Percentiles rank a stretch among this genome's conserved stretches.
phyloP scores from a whole-genome alignment of 2,888 invertebrate genomes.

The Physocephala rufipes region DNA sequence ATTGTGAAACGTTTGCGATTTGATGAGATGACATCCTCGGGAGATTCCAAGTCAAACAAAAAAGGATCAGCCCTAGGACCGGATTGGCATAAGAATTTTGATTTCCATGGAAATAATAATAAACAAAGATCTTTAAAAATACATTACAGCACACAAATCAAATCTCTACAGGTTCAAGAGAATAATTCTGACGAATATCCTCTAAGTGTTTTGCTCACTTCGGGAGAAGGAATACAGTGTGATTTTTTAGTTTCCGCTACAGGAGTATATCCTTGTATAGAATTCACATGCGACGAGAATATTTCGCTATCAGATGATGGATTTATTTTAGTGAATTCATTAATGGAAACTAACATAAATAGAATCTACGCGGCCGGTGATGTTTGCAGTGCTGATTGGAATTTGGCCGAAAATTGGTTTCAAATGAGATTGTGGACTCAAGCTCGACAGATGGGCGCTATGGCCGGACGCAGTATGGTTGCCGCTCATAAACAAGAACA shows the following conservation, averaged over 20 bases:
- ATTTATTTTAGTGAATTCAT: conserved; percentile 86
- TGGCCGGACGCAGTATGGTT: conserved; percentile 91
- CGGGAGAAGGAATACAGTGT: conserved; percentile 75
- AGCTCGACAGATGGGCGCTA: conserved; percentile 96
- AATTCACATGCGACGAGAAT: conserved; percentile 69
- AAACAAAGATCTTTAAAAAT: conserved; percentile 66
- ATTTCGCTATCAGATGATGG: conserved; percentile 74
- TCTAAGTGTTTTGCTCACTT: conserved; percentile 77
- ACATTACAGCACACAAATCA: conserved; percentile 71
- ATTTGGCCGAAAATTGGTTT: conserved; percentile 82
- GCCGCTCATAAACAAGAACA: conserved; percentile 69
- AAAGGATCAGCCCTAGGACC: conserved; percentile 94
- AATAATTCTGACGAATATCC: conserved; percentile 70
- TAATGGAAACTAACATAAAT: conserved; percentile 80
- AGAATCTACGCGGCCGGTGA: conserved; percentile 96
- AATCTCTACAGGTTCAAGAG: conserved; percentile 44
- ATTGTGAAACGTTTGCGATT: conserved; percentile 75
- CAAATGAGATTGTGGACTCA: conserved; percentile 98
- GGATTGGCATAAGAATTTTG: conserved; percentile 87
- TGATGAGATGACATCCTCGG: conserved; percentile 67
- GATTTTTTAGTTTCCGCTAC: conserved; percentile 96
- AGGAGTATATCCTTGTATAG: conserved; percentile 81
- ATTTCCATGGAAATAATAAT: conserved; percentile 60
- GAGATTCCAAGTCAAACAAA: conserved; percentile 52
- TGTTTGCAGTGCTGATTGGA: conserved; percentile 87